Conservation (phyloP, 2,888 invertebrate genomes). For the Thereva nobilitata region DNA sequence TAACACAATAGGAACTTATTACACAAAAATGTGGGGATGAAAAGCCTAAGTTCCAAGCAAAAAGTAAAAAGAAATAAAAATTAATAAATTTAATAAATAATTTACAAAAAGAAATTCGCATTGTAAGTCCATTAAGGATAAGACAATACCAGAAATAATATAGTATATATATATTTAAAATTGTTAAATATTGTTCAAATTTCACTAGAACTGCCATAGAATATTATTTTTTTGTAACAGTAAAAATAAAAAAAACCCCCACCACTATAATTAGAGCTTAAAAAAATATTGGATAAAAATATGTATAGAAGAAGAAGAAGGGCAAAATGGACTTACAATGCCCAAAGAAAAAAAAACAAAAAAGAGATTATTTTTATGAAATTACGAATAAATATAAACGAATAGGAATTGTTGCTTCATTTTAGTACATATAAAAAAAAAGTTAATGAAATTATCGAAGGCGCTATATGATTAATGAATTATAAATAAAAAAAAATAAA, state of each 20-base stretch:
- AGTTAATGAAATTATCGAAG: too few species aligned
- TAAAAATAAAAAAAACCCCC: too few species aligned
- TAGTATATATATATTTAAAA: background rate
- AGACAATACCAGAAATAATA: background rate
- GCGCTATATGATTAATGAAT: background rate
- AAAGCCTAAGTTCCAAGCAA: too few species aligned
- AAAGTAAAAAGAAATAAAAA: too few species aligned
- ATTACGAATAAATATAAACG: constrained; percentile 1
- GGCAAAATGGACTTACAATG: constrained; percentile 10
- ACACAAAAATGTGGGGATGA: too few species aligned
- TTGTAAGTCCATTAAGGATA: too few species aligned
- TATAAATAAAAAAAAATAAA: background rate
- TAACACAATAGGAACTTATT: too few species aligned
- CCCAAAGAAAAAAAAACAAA: background rate
- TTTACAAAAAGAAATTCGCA: too few species aligned
- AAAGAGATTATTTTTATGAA: constrained; percentile 9
- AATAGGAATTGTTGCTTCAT: constrained; percentile 29
- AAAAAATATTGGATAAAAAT: constrained; percentile 7
- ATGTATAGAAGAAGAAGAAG: constrained; percentile 4
- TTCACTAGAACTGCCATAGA: constrained; percentile 24
- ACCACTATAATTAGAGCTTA: background rate
- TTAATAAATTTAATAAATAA: too few species aligned
- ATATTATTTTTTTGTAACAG: constrained; percentile 9
- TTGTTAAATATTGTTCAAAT: background rate
- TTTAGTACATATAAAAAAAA: constrained; percentile 10